phyloP scores from a whole-genome alignment of 2,888 invertebrate species.

The Portevinia maculata region DNA sequence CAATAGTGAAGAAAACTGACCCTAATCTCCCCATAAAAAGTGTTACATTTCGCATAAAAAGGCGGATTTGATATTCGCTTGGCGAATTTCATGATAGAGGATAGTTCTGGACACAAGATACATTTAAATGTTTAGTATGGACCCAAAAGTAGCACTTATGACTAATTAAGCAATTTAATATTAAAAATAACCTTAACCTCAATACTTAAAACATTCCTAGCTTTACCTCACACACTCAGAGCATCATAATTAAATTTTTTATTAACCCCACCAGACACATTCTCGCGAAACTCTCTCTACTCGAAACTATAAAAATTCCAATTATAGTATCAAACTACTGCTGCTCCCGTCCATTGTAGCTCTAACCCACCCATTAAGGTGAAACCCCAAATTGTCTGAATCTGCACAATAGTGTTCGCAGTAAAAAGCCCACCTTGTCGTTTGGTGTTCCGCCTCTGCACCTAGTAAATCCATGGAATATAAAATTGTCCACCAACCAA shows the following conservation, averaged over 20 bases:
- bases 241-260: slow-evolving; percentile 6
- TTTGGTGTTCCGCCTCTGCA: slow-evolving; percentile 57
- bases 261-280: neutral
- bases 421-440: slow-evolving; percentile 20
- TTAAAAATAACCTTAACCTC: slow-evolving; percentile 14
- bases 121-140: too few species aligned
- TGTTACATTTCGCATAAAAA: too few species aligned
- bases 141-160: neutral
- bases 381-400: slow-evolving; percentile 14
- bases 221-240: neutral
- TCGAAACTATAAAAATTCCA: slow-evolving; percentile 28
- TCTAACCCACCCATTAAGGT: slow-evolving; percentile 24
- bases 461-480: slow-evolving; percentile 37
- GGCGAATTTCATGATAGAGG: too few species aligned
- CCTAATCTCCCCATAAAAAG: too few species aligned
- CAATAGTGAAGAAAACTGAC: too few species aligned
- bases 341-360: slow-evolving; percentile 2
- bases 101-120: too few species aligned
- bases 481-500: slow-evolving; percentile 58
- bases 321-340: slow-evolving; percentile 36
- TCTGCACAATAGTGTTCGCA: slow-evolving; percentile 11
- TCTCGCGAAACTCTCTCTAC: neutral
- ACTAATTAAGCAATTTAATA: neutral
- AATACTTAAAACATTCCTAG: neutral
- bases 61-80: too few species aligned